A percentile compares a stretch with the other conserved stretches of the same genome.
phyloP scores from a whole-genome alignment of 2,888 invertebrate species.

The Andrena fulva region DNA sequence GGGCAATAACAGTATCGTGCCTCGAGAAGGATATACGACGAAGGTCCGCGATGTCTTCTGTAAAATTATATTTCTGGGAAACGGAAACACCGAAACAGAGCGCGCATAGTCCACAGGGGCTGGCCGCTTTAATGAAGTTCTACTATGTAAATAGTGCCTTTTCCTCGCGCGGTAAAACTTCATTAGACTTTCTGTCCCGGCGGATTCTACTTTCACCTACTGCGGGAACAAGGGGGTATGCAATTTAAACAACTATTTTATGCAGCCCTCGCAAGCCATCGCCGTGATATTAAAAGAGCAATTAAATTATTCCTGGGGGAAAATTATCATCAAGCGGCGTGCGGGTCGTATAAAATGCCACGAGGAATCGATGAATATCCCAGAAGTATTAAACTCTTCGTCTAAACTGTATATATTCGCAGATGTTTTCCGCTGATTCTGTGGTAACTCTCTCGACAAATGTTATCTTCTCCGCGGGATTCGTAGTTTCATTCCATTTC shows the following conservation, averaged over 20 bases:
- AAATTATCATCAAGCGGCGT: no score
- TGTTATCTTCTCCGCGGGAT: not conserved
- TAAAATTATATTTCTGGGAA: constrained; percentile 15
- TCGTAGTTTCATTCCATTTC: constrained; percentile 55
- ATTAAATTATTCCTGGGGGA: not conserved
- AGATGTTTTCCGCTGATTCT: constrained; percentile 2
- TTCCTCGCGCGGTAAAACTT: constrained; percentile 24
- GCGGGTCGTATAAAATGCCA: no score
- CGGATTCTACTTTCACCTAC: constrained; percentile 2
- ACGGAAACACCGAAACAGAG: constrained; percentile 22
- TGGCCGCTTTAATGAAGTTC: constrained; percentile 44
- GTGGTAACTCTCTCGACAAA: constrained; percentile 6
- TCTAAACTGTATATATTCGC: not conserved
- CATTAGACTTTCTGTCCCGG: constrained; percentile 31
- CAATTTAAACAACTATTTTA: constrained; percentile 4
- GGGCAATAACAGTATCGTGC: not conserved
- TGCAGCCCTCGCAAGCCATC: not conserved
- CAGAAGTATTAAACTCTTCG: not conserved
- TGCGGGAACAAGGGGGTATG: not conserved
- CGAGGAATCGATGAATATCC: not conserved
- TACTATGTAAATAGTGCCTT: constrained; percentile 38
- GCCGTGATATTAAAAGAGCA: not conserved
- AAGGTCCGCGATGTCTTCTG: not conserved
- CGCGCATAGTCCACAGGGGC: constrained; percentile 9
- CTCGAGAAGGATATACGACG: not conserved